Evolutionary conservation across 35 echinoderm and acorn worm species (phyloP).

Genomic region (Stichopus chloronotus): DNA sequence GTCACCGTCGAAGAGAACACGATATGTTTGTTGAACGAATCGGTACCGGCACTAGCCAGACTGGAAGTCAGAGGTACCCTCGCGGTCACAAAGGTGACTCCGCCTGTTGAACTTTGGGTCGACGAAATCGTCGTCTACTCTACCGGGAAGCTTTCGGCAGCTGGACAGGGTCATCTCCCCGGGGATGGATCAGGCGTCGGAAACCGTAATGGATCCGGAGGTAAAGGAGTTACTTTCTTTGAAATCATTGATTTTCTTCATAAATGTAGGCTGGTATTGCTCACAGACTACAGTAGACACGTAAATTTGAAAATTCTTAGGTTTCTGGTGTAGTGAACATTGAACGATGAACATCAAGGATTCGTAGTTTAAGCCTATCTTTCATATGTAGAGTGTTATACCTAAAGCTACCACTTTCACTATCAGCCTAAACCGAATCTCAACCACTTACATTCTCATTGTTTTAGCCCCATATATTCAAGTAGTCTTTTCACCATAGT

Average conservation of each 20-base stretch:
- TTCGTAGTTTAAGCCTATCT: background rate
- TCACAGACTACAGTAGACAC: no score
- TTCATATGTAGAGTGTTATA: no score
- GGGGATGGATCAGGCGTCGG: background rate
- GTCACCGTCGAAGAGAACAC: background rate
- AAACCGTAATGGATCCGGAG: constrained; percentile 18
- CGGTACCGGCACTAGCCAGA: background rate
- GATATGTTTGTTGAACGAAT: background rate
- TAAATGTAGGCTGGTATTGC: background rate
- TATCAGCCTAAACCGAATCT: no score
- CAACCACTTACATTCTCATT: no score
- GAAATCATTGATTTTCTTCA: background rate
- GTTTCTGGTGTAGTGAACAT: background rate
- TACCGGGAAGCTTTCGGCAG: background rate
- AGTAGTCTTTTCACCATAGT: no score
- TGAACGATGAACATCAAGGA: background rate
- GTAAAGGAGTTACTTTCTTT: background rate
- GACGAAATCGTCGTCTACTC: background rate
- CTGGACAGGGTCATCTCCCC: background rate
- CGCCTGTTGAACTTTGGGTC: background rate
- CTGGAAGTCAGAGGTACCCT: constrained; percentile 1
- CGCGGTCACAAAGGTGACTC: background rate
- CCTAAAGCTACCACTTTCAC: no score
- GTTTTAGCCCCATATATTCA: no score
- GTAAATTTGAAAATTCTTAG: background rate